A percentile compares a stretch with the other conserved stretches of the same genome.
Conservation (phyloP, 2,797 vertebrate species). For the Cyclura pinguis region DNA sequence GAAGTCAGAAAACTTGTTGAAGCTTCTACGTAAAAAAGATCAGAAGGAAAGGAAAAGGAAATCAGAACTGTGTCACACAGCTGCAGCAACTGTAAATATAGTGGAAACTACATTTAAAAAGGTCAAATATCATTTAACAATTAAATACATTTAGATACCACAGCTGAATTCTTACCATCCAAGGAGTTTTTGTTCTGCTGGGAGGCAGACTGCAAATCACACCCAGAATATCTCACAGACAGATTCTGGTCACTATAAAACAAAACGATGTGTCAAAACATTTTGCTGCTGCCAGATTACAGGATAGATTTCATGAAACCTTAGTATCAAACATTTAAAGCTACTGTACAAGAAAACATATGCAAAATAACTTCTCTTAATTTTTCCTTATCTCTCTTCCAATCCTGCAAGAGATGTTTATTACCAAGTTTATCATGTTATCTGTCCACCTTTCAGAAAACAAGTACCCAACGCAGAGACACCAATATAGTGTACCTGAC, state of each 20-base stretch:
- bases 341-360: neutral
- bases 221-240: constrained; percentile 58
- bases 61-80: neutral
- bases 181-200: constrained; percentile 71
- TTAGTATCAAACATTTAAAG: neutral
- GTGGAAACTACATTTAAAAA: neutral
- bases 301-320: neutral
- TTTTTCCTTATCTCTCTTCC: neutral
- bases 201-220: constrained; percentile 51
- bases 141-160: neutral
- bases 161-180: constrained; percentile 74
- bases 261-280: constrained; percentile 19
- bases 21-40: neutral
- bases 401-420: neutral
- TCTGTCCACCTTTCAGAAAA: neutral
- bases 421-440: neutral
- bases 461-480: neutral
- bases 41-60: neutral
- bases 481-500: neutral
- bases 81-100: neutral
- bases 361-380: neutral
- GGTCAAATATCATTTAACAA: neutral
- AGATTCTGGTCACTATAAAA: constrained; percentile 77
- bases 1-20: neutral
- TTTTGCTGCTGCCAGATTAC: neutral